A percentile compares a stretch with the other conserved stretches of the same genome.
These are phyloP conservation scores for Cyanocitta stelleri DNA, from an alignment of 2,113 vertebrate species.

Conservation along the genomic window DNA sequence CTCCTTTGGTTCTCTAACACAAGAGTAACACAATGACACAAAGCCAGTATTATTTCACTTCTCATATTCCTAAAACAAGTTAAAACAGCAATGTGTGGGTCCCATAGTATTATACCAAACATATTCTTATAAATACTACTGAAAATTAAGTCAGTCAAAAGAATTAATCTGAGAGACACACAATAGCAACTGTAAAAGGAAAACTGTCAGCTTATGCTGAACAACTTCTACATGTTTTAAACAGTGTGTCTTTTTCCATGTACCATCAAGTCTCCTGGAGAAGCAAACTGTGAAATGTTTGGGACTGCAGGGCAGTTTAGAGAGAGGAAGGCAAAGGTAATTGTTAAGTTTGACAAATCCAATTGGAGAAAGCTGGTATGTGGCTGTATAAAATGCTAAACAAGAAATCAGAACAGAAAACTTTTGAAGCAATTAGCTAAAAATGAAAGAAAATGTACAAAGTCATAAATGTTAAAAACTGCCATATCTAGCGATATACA, in stretches of 20 bases:
- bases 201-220: not conserved
- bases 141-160: not conserved
- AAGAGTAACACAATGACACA: slow-evolving; percentile 44
- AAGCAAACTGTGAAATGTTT: slow-evolving; percentile 25
- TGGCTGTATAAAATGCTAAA: not conserved
- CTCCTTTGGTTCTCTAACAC: slow-evolving; percentile 74
- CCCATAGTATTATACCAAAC: not conserved
- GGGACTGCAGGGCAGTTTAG: slow-evolving; percentile 1
- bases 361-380: not conserved
- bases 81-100: not conserved
- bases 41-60: slow-evolving; percentile 5
- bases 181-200: slow-evolving; percentile 4
- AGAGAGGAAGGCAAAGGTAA: slow-evolving; percentile 9
- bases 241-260: not conserved
- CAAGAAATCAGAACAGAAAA: not conserved
- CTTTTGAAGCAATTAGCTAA: not conserved
- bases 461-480: not conserved
- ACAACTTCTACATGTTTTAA: slow-evolving; percentile 17
- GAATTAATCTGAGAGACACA: not conserved
- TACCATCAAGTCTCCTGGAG: not conserved
- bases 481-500: not conserved
- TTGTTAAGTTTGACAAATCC: slow-evolving; percentile 19
- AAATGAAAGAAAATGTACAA: not conserved
- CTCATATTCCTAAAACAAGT: not conserved
- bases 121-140: not conserved